phyloP scores from a whole-genome alignment of 37 sponge, comb jelly and placozoan genomes.

The Chondrosia reniformis region DNA sequence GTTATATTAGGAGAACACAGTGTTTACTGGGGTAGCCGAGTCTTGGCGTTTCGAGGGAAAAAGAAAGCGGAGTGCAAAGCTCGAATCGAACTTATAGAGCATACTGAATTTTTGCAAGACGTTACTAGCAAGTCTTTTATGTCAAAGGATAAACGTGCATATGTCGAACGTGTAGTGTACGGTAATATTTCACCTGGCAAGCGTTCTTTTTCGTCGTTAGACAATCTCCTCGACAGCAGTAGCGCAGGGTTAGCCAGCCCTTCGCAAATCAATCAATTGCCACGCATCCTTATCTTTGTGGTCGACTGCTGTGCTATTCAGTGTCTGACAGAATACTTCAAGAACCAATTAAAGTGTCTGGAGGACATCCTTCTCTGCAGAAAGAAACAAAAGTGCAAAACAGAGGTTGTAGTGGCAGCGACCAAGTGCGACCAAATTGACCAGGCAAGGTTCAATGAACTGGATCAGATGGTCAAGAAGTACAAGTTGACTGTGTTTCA shows the following conservation, averaged over 20 bases:
- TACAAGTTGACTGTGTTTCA: conserved; percentile 28
- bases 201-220: conserved; percentile 37
- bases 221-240: neutral
- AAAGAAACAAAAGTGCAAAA: conserved; percentile 27
- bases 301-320: conserved; percentile 37
- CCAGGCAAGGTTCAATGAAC: neutral
- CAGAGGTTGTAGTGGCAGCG: conserved; percentile 44
- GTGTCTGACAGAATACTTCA: conserved; percentile 24
- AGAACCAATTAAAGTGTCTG: conserved; percentile 20
- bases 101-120: conserved; percentile 66
- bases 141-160: conserved; percentile 9
- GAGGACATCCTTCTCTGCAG: conserved; percentile 22
- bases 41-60: neutral
- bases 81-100: conserved; percentile 52
- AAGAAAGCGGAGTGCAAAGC: neutral
- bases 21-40: conserved; percentile 60
- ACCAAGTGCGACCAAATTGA: conserved; percentile 47
- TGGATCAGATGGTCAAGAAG: conserved; percentile 24
- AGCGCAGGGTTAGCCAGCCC: conserved; percentile 21
- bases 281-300: conserved; percentile 37
- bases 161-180: conserved; percentile 23
- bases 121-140: conserved; percentile 38
- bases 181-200: conserved; percentile 42
- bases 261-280: neutral
- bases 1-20: conserved; percentile 42